phyloP scores from a whole-genome alignment of 2,113 vertebrate genomes.

The Nestor notabilis region DNA sequence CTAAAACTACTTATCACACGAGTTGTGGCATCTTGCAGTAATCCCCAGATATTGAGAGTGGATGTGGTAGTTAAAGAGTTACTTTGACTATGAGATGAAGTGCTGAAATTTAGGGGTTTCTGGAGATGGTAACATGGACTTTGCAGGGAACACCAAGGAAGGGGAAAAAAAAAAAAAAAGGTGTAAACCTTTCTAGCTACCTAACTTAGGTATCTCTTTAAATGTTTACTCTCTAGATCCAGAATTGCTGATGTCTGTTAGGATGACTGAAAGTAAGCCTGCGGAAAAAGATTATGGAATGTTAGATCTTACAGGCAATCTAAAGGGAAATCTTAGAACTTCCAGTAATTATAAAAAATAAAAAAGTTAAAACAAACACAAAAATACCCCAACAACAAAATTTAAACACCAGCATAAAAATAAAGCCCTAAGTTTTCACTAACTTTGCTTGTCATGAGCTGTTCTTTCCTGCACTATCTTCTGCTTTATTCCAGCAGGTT shows the following conservation, averaged over 20 bases:
- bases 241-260: not conserved
- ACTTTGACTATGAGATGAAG: not conserved
- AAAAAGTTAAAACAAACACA: not conserved
- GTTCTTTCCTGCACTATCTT: constrained; percentile 32
- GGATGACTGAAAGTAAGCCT: not conserved
- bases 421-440: constrained; percentile 12
- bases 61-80: not conserved
- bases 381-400: not conserved
- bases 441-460: constrained; percentile 48
- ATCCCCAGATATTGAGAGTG: not conserved
- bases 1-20: not conserved
- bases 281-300: not conserved
- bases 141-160: not conserved
- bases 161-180: not conserved
- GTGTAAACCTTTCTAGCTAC: not conserved
- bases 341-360: not conserved
- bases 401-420: not conserved
- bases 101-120: not conserved
- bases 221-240: not conserved
- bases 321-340: not conserved
- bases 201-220: not conserved
- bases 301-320: not conserved
- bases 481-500: constrained; percentile 20
- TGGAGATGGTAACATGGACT: not conserved
- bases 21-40: not conserved